Base-by-base conservation (phyloP, 2,888 invertebrate genomes). In the Spilarctia lutea region DNA sequence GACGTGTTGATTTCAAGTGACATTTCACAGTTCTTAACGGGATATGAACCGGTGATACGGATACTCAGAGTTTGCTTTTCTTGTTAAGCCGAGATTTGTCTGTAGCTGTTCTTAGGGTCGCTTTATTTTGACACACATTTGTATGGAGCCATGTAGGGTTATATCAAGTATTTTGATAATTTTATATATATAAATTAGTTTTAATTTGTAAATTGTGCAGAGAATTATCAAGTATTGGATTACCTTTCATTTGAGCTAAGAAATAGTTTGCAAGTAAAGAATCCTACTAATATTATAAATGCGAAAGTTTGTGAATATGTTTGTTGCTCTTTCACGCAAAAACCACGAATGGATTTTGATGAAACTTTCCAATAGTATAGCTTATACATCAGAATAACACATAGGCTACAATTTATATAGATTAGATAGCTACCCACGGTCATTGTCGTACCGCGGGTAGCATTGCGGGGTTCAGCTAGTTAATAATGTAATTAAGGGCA, bases 11-110 rank as follows among this genome's bases (percentile, higher is more conserved):
- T 73, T 68, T 27, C 68, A 24, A 73, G 45, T 76, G 73, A 68
- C 39, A 71, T 65, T 42, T 18, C 24, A 52, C 30, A 65, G 16
- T 48, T 45, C 69, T 39, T 65, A 74, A 69, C 73, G 68, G 45
- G 68, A 69, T 69, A 33, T 75, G 65, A 8, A 85, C 74, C 85
- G 79, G 84, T 79, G 84, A 83, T 85, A 77, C 67, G 60, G 42
- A 71, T 63, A 48, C 33, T 16, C 45, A 76, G 45, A 71, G 65
- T 71, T 71, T 71, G 42, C 48, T 11, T 65, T 71, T 65, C 24
- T 33, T 48, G 48, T 71, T 71, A 60, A 65, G 42, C 56, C n/a
- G 18, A 30, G 63, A 63, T 30, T 30, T 63, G 63, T 63, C 63
- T 63, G 27, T 18, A 63, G 30, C 30, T 63, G 27, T 63, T 60